A percentile compares a stretch with the other conserved stretches of the same genome.
phyloP scores from a whole-genome alignment of 1,140 invertebrate genomes.

The Drosophila nigromelanica region DNA sequence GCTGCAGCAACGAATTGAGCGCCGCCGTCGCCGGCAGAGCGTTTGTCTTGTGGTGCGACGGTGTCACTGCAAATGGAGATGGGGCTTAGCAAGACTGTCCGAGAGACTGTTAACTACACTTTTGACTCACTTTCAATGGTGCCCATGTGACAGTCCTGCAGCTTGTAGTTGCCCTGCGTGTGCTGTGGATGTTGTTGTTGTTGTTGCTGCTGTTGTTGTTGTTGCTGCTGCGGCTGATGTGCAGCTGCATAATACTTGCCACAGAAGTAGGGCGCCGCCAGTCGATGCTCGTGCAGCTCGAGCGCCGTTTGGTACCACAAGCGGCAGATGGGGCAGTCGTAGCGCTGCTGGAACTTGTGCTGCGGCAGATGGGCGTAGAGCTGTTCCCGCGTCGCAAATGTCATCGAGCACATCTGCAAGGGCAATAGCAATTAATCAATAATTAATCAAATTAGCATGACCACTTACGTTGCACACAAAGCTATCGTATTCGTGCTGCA shows the following conservation, averaged over 20 bases:
- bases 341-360: conserved; percentile 75
- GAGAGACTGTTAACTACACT: neutral
- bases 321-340: conserved; percentile 76
- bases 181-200: conserved; percentile 38
- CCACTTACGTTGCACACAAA: conserved; percentile 77
- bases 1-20: conserved; percentile 63
- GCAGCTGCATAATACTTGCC: conserved; percentile 68
- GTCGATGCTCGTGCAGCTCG: conserved; percentile 73
- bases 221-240: conserved; percentile 38
- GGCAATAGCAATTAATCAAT: neutral
- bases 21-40: conserved; percentile 62
- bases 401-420: conserved; percentile 71
- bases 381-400: conserved; percentile 65
- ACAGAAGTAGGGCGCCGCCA: conserved; percentile 75
- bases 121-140: conserved; percentile 69
- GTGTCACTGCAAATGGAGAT: conserved; percentile 34
- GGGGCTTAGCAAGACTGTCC: neutral
- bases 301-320: conserved; percentile 74
- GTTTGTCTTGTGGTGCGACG: conserved; percentile 41
- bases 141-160: conserved; percentile 75
- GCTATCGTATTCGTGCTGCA: conserved; percentile 78
- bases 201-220: conserved; percentile 40
- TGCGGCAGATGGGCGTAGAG: conserved; percentile 72
- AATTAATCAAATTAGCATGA: neutral
- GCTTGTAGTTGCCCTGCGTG: conserved; percentile 64